Conservation (phyloP, 92 coral and sea anemone species). For the Phenganax marumi region DNA sequence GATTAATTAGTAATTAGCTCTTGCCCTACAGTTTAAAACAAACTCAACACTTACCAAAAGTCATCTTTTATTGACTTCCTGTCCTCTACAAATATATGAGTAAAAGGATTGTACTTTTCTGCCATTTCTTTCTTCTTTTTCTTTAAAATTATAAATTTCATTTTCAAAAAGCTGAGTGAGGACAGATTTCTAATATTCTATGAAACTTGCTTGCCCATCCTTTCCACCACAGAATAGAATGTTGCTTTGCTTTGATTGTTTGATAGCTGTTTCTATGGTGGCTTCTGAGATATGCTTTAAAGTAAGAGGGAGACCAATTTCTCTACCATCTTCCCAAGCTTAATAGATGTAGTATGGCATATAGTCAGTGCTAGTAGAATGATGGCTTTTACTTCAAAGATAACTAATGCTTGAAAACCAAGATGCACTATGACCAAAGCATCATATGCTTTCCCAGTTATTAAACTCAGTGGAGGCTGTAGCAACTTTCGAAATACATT, state of each 20-base stretch:
- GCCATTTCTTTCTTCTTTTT: no score
- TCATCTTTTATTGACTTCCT: no score
- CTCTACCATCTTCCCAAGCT: constrained; percentile 40
- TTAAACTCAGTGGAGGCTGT: no score
- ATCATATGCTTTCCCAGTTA: constrained; percentile 35
- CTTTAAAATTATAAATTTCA: no score
- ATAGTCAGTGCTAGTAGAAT: constrained; percentile 34
- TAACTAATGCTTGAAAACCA: neutral
- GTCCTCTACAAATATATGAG: no score
- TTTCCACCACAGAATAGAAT: constrained; percentile 51
- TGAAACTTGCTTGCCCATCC: constrained; percentile 9
- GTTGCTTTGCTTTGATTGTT: constrained; percentile 47
- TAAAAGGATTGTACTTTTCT: no score
- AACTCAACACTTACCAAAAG: no score
- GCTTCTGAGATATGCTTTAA: constrained; percentile 53
- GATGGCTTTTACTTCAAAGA: constrained; percentile 41
- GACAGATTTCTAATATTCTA: constrained; percentile 46
- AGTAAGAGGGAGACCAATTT: constrained; percentile 34
- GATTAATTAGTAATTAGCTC: no score
- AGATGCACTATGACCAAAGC: neutral
- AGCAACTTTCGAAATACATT: neutral
- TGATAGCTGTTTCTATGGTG: constrained; percentile 58
- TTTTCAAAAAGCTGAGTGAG: neutral
- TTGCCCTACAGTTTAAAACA: no score
- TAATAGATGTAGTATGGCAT: constrained; percentile 22